phyloP scores from a whole-genome alignment of 2,113 vertebrate genomes.

The Pimephales promelas region DNA sequence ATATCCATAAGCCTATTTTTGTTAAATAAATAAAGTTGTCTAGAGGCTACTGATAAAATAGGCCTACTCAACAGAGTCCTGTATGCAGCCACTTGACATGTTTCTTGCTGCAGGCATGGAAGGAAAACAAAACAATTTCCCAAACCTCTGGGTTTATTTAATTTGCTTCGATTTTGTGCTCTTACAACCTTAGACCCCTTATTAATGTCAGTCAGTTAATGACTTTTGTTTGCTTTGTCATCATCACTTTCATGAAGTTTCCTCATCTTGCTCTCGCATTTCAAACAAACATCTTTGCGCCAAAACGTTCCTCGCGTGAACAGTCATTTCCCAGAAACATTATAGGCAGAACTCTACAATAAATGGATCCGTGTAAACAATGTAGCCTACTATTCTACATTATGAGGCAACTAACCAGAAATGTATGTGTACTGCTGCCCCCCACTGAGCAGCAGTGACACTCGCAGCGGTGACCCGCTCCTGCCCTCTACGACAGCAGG shows the following conservation, averaged over 20 bases:
- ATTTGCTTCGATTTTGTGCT: background rate
- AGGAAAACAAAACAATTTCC: background rate
- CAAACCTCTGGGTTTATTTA: background rate
- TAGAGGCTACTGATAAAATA: background rate
- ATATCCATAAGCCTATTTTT: no score
- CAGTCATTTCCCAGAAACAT: background rate
- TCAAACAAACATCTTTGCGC: slow-evolving; percentile 20
- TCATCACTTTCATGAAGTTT: background rate
- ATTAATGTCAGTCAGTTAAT: slow-evolving; percentile 21
- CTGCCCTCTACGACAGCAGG: background rate
- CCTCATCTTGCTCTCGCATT: slow-evolving; percentile 2
- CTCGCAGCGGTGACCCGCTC: slow-evolving; percentile 29
- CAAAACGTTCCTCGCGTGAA: background rate
- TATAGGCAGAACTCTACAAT: background rate
- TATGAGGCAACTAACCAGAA: background rate
- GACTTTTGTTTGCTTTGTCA: background rate
- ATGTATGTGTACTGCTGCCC: slow-evolving; percentile 35
- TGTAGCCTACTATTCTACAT: background rate
- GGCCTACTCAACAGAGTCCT: background rate
- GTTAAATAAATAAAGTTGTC: background rate
- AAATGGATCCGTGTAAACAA: background rate
- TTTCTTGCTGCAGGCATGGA: background rate
- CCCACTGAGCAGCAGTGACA: slow-evolving; percentile 26
- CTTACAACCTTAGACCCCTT: background rate
- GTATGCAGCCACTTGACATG: no score